Evolutionary conservation across 1,140 invertebrate species (phyloP), one percentile per base, ranked within the genome.

Genomic region (Macrosteles quadrilineatus): DNA sequence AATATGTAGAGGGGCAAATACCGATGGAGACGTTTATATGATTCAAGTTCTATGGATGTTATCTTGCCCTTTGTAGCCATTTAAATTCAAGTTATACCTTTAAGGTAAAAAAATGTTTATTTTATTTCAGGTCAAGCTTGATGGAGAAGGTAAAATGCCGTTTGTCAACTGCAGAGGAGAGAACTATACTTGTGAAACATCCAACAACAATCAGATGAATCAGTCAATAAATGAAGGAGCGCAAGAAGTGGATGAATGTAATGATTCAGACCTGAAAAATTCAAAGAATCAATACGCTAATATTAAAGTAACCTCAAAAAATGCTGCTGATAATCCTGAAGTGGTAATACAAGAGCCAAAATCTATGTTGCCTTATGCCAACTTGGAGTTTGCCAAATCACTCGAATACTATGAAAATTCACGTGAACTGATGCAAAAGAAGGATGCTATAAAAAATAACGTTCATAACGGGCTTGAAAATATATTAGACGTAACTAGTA

Each of bases 381-480:
- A 93, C 76, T 84, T 92, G 73, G 87, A 90, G 75, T 93, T 93
- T 80, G 89, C 89, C 70, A 84, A 91, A 70, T 91, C 89, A 0
- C 78, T 92, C 29, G 87, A 91, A 76, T 84, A 90, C 71, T 92
- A 92, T 75, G 90, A 93, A 78, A 92, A 92, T 77, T 87, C 88
- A 45, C 90, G 88, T 77, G 88, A 91, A 74, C 79, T 90, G 53
- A 73, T 90, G 55, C 55, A 59, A 50, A 59, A 59, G 27, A 14
- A 27, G 25, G 12, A 30, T 27, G 6, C 6, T 59, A 23, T 59
- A 2, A 9, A 27, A 59, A 59, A 2, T 25, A 27, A 27, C 21
- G 14, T 14, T 59, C 12, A 59, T 19, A 29, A 59, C 25, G 25
- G 23, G 27, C 9, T n/a, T 59, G 17, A 19, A 59, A 27, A 11